Conservation (phyloP, 2,888 invertebrate genomes). For the Microctonus hyperodae region DNA sequence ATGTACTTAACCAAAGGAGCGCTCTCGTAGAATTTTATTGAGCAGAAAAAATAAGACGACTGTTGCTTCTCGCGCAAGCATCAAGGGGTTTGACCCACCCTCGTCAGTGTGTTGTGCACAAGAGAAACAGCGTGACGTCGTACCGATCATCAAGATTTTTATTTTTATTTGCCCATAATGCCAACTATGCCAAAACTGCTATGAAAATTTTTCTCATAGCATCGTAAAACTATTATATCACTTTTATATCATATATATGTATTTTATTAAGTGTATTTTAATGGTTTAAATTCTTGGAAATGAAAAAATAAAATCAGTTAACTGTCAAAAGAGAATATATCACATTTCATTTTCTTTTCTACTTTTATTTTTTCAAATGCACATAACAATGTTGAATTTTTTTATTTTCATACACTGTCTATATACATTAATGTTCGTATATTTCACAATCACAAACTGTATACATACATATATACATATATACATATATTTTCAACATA, state of each 20-base stretch:
- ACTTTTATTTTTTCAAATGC: background rate
- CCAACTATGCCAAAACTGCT: background rate
- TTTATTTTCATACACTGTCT: background rate
- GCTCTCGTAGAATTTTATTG: conserved; percentile 40
- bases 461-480: background rate
- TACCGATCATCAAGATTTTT: conserved; percentile 15
- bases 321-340: background rate
- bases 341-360: background rate
- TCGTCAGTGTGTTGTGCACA: background rate
- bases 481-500: background rate
- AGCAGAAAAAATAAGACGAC: conserved; percentile 41
- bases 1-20: conserved; percentile 7
- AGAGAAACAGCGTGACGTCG: conserved; percentile 20
- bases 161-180: conserved; percentile 18
- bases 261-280: background rate
- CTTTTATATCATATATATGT: too few species aligned
- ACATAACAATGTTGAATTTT: background rate
- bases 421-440: background rate
- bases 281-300: background rate
- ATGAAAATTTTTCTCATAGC: conserved; percentile 5
- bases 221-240: conserved; percentile 14
- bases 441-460: background rate
- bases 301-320: background rate
- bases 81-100: background rate
- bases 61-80: conserved; percentile 34